These are phyloP conservation scores for Lepus oiostolus DNA, from an alignment of 2,797 vertebrate species.

Conservation along the genomic window DNA sequence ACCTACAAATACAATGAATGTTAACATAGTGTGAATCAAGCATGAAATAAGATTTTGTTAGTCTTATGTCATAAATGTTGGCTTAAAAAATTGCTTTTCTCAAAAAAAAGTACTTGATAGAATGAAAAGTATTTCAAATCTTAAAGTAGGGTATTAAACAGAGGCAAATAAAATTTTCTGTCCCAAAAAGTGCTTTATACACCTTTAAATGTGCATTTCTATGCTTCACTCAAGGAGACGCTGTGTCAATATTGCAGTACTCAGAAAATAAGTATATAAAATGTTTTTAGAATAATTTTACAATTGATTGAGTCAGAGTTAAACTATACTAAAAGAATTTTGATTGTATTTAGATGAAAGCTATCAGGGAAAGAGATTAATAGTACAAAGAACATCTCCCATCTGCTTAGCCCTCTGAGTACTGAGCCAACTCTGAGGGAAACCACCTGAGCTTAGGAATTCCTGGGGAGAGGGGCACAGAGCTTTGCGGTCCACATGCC, in stretches of 20 bases:
- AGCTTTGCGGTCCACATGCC: neutral
- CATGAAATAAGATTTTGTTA: neutral
- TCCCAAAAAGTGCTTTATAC: neutral
- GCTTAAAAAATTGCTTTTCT: neutral
- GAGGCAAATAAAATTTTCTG: neutral
- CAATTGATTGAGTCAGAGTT: neutral
- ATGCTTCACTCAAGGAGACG: neutral
- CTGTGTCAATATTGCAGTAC: neutral
- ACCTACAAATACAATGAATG: neutral
- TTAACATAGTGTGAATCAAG: slow-evolving; percentile 11
- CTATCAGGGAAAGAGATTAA: neutral
- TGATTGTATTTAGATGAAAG: neutral
- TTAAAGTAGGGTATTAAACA: slow-evolving; percentile 11
- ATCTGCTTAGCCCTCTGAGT: neutral
- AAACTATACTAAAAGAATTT: neutral
- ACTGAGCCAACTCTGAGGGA: neutral
- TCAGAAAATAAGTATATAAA: neutral
- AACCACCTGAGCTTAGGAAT: neutral
- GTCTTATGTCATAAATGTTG: neutral
- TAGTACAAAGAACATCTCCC: neutral
- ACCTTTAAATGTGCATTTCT: neutral
- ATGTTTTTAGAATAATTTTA: neutral
- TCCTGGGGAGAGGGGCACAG: neutral
- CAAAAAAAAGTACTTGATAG: neutral
- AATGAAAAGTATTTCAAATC: slow-evolving; percentile 10